Evolutionary conservation across 2,113 vertebrate species (phyloP), one percentile per base, ranked within the genome.

Genomic region (Copsychus sechellarum): DNA sequence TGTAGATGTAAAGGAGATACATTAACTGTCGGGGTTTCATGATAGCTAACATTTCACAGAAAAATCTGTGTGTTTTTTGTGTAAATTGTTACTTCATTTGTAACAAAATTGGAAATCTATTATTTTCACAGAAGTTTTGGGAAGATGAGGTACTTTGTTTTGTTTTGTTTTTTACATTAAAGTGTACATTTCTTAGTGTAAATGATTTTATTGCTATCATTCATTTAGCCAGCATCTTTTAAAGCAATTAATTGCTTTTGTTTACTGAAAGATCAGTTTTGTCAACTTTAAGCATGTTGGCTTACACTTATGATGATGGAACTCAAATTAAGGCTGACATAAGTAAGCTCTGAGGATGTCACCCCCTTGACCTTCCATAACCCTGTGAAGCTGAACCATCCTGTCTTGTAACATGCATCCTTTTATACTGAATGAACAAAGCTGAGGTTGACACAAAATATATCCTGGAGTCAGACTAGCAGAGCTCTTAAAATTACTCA

Each of bases 401-500:
- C 45, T 86, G 47, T 66, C 78, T 65, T 61, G 42, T 77, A 93
- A 77, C 81, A 48, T 26, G 9, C 24, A 81, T 48, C 40, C 48
- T 95, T 93, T 94, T 81, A 86, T 67, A 90, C 16, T n/a, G 45
- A 40, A 90, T 62, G 78, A 94, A 70, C 54, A 95, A 92, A 92
- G 79, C 81, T 78, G 81, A 90, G 25, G 78, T 40, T 97, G 90
- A 91, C 71, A 80, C 78, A 77, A 91, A 91, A 82, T 95, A 86
- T 88, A 82, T 91, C 81, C 74, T n/a, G 34, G 42, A 94, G 81
- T 94, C 62, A 87, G 50, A 69, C 84, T 95, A 82, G 54, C 56
- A 93, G 85, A 95, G 73, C 87, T 96, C 81, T 91, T 89, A 91
- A 95, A 92, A 93, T 96, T 92, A 92, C 81, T 93, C 78, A 91